Percentiles rank a stretch among this genome's conserved stretches.
phyloP scores from a whole-genome alignment of 2,113 vertebrate genomes.

The Scomber colias region DNA sequence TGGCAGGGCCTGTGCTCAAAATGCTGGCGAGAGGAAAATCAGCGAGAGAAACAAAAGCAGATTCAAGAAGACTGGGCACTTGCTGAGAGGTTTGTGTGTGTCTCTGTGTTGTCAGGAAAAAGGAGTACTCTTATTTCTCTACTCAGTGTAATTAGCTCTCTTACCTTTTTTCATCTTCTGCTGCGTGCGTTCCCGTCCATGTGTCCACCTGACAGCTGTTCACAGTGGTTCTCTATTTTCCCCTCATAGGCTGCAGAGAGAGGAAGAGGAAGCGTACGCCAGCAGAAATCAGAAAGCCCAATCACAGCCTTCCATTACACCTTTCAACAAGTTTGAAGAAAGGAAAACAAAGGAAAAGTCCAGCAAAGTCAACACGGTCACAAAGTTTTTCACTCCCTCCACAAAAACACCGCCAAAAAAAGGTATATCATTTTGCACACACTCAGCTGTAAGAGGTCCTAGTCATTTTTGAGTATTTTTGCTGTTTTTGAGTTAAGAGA shows the following conservation, averaged over 20 bases:
- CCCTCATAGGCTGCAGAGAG: constrained; percentile 88
- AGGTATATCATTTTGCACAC: constrained; percentile 80
- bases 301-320: constrained; percentile 84
- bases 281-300: constrained; percentile 88
- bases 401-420: constrained; percentile 90
- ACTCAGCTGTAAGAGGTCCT: not conserved
- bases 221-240: not conserved
- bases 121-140: not conserved
- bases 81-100: constrained; percentile 89
- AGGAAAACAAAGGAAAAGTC: constrained; percentile 95
- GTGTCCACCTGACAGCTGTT: not conserved
- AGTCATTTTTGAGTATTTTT: not conserved
- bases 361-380: constrained; percentile 93
- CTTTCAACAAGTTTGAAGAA: constrained; percentile 93
- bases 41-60: constrained; percentile 91
- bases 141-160: not conserved
- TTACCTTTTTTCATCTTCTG: not conserved
- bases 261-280: constrained; percentile 93
- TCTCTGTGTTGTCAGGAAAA: not conserved
- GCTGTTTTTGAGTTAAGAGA: not conserved
- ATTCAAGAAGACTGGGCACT: constrained; percentile 97
- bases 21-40: constrained; percentile 96
- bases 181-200: not conserved
- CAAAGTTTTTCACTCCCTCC: constrained; percentile 95
- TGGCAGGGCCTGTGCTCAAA: constrained; percentile 98